Evolutionary conservation across 2,113 vertebrate genomes (phyloP), one percentile per base, ranked within the genome.

Genomic region (Halichoeres trimaculatus): DNA sequence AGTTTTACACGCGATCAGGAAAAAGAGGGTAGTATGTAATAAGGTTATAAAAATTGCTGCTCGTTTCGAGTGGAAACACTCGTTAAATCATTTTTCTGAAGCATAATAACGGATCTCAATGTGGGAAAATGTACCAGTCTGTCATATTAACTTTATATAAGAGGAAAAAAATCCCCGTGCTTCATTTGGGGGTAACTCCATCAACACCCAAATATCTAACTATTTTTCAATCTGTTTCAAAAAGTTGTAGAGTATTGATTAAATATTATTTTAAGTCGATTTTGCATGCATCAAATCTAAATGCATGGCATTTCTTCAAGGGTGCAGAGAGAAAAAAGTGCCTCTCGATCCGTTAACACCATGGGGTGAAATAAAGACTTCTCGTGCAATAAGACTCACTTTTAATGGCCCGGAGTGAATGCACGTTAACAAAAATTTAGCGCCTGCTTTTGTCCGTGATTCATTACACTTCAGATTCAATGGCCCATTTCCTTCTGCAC

Each of bases 371-470:
- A 85, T 75, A 86, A 81, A 86, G 65, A 77, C 76, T 79, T 82
- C 68, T 76, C 73, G 60, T 76, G 73, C 70, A 85, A 74, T 61
- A 84, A 73, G 56, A 90, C 54, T 76, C 57, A 70, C 74, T 85
- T 76, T 73, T 66, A 79, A 84, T 68, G 73, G 84, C 76, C 83
- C 35, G 60, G 43, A 86, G 83, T 81, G 80, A 66, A 79, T 73
- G 59, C 68, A 75, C 72, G 87, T 72, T 73, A 56, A 60, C 72
- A 70, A 70, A 84, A 86, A 90, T 91, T 80, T 86, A 84, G 66
- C 78, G 85, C 48, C 81, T 83, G 70, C 68, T 85, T 73, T 90
- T 85, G 85, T 80, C 76, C 76, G 80, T 84, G 84, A 89, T 88
- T 87, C 69, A 88, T 84, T 85, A 71, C 52, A 74, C 79, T 85